Base-by-base conservation (phyloP, 2,888 invertebrate genomes). In the Tinea pellionella region DNA sequence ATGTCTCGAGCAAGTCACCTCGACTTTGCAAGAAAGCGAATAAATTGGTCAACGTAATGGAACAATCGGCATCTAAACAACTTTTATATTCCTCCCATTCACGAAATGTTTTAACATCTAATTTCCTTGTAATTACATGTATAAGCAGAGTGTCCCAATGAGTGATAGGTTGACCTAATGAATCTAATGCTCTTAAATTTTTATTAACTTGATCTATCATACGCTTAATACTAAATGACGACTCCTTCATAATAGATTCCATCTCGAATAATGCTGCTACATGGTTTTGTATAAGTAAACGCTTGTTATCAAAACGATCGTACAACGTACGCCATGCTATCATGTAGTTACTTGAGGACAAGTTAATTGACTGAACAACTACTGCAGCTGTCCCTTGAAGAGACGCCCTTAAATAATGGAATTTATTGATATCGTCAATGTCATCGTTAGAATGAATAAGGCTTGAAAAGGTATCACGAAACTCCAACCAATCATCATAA, bases 101-200 rank as follows among this genome's bases (percentile, higher is more conserved):
- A 4, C 53, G 57, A 42, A 56, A 47, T 47, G 61, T 61, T 13
- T 58, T 47, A 2, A 57, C 58, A 30, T 67, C 67, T 42, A 66
- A 51, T 51, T 66, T 68, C 0, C 47, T 8, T 1, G 64, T 29
- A 0, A 65, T 30, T 16, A 65, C 58, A 59, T 61, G 59, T 51
- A 67, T 64, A 1, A 67, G 62, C 4, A 66, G n/a, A 7, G 60
- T 61, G 47, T 66, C 65, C 66, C 66, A 68, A 8, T 64, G 51
- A 8, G 64, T 62, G 0, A 63, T 63, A 1, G 65, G 65, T 42
- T 64, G 61, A 0, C 65, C 66, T 18, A 67, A 57, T 3, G 59
- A 64, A 12, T 15, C 18, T 1, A 67, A 57, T 65, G 70, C 68
- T 62, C 66, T 63, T 60, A 70, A 62, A 60, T 69, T 68, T 62